Conservation (phyloP, 2,113 vertebrate genomes). For the Scomber japonicus region DNA sequence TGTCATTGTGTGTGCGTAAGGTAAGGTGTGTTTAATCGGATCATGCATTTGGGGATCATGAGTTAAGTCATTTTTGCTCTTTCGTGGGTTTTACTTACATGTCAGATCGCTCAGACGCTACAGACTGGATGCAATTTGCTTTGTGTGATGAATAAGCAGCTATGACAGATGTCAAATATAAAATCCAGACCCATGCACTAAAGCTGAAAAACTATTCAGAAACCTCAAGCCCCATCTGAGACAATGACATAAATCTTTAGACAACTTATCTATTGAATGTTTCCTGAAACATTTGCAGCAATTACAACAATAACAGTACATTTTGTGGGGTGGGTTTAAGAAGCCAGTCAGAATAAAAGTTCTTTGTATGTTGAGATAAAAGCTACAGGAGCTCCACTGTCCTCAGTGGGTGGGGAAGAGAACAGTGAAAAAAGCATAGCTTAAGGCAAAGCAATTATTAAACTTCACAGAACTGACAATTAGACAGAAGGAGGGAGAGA, state of each 20-base stretch:
- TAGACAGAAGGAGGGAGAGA: conserved; percentile 10
- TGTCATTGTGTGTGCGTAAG: conserved; percentile 14
- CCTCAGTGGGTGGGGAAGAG: conserved; percentile 23
- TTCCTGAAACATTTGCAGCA: not conserved
- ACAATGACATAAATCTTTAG: no score
- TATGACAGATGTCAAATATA: no score
- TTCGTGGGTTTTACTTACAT: conserved; percentile 4
- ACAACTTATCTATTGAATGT: no score
- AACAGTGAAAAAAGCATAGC: conserved; percentile 21
- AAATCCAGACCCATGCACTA: no score
- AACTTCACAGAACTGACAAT: conserved; percentile 56
- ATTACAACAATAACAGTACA: not conserved
- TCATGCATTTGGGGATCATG: not conserved
- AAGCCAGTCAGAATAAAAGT: conserved; percentile 14
- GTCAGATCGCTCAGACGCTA: not conserved
- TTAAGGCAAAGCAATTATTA: conserved; percentile 44
- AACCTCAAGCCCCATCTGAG: no score
- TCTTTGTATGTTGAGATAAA: conserved; percentile 23
- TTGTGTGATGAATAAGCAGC: no score
- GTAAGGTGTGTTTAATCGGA: not conserved
- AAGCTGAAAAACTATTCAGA: no score
- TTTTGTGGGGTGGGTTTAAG: not conserved
- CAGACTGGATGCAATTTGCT: no score
- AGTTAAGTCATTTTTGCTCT: not conserved
- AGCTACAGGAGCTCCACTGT: conserved; percentile 36